Conservation (phyloP, 1,140 invertebrate genomes). For the Diachasma alloeum region DNA sequence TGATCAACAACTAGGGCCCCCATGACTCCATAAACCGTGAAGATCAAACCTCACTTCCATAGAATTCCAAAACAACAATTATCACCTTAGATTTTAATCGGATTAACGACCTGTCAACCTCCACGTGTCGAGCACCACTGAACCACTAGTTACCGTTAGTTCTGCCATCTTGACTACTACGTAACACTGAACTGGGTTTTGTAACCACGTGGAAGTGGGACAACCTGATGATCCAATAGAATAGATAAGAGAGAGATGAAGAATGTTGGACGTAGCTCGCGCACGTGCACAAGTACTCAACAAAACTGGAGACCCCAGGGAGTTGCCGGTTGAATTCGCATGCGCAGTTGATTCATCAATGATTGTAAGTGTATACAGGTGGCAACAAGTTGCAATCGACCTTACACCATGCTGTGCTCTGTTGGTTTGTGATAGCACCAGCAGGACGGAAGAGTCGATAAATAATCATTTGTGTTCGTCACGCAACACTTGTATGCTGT, state of each 20-base stretch:
- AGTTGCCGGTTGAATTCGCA: not conserved
- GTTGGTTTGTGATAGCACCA: not conserved
- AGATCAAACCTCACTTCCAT: not conserved
- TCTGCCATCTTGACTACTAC: slow-evolving; percentile 11
- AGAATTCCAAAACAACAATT: not conserved
- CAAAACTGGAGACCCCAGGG: not conserved
- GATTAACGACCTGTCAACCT: not conserved
- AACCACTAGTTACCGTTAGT: not conserved
- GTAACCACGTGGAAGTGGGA: not conserved
- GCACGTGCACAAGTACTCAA: slow-evolving; percentile 2
- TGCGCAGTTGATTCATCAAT: not conserved
- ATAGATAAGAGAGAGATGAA: not conserved
- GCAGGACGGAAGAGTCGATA: not conserved
- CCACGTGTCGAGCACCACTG: slow-evolving; percentile 18
- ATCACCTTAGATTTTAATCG: not conserved
- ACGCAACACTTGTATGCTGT: not conserved
- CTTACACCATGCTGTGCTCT: slow-evolving; percentile 16
- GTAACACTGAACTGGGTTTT: not conserved
- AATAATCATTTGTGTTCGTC: not conserved
- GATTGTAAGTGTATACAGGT: not conserved
- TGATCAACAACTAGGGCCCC: no score
- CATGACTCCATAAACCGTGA: not conserved
- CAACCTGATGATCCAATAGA: not conserved
- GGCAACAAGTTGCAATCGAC: slow-evolving; percentile 15
- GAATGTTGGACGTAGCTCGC: not conserved